These are phyloP conservation scores for Myotis davidii DNA, from an alignment of 2,113 vertebrate species.

Conservation along the genomic window DNA sequence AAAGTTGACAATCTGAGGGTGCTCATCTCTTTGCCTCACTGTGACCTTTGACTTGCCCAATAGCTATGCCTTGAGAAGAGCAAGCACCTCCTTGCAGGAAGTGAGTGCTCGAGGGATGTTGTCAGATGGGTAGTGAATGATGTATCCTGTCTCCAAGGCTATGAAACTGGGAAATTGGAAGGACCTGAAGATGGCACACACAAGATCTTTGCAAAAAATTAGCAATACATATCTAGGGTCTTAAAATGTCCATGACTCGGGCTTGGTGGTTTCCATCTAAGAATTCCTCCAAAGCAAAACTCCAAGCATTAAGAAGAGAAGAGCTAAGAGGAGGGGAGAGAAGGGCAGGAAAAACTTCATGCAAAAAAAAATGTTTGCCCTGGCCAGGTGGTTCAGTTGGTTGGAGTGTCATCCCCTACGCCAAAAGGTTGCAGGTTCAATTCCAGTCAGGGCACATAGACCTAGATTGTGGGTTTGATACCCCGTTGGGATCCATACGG, in stretches of 20 bases:
- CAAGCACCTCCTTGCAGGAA: not conserved
- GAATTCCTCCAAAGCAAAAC: not conserved
- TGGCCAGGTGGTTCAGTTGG: not conserved
- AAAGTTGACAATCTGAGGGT: not conserved
- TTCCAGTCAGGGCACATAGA: not conserved
- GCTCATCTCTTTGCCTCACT: not conserved
- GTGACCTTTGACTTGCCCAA: not conserved
- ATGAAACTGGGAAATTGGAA: not conserved
- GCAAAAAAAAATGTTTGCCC: not conserved
- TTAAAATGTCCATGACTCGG: not conserved
- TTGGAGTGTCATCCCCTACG: not conserved
- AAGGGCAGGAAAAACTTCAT: not conserved
- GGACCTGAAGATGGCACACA: not conserved
- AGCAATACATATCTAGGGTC: not conserved
- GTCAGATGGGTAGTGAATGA: not conserved
- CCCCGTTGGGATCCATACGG: not conserved
- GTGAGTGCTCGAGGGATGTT: fast-evolving
- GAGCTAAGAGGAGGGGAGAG: not conserved
- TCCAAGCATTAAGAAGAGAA: not conserved
- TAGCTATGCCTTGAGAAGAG: not conserved
- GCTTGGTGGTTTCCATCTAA: not conserved
- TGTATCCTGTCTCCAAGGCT: not conserved
- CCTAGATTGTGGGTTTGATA: not conserved
- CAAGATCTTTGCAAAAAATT: not conserved
- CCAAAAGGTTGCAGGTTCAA: not conserved